These are phyloP conservation scores for Tursiops truncatus DNA, from an alignment of 2,113 vertebrate species.

Conservation along the genomic window DNA sequence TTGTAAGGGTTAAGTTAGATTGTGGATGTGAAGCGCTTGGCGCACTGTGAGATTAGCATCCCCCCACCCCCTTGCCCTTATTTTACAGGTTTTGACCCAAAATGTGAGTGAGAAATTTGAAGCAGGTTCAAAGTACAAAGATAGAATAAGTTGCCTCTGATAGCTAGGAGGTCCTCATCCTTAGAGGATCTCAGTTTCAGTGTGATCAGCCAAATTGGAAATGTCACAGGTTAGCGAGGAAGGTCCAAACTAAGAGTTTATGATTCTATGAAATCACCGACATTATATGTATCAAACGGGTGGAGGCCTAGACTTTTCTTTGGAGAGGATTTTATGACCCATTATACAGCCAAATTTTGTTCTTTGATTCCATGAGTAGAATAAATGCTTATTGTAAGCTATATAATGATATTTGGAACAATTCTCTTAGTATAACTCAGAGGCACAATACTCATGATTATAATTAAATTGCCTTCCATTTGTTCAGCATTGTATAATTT, in stretches of 20 bases:
- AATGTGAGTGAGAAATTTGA: neutral
- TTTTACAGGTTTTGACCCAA: neutral
- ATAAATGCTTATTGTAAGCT: neutral
- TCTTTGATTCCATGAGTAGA: neutral
- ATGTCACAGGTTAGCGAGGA: neutral
- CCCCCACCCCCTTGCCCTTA: neutral
- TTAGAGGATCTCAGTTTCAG: neutral
- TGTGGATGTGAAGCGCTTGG: neutral
- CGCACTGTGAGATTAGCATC: neutral
- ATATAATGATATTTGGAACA: neutral
- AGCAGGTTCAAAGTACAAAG: neutral
- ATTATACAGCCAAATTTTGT: neutral
- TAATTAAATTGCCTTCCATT: neutral
- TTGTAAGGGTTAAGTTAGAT: neutral
- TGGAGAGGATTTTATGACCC: conserved; percentile 8
- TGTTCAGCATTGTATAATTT: neutral
- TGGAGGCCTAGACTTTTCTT: neutral
- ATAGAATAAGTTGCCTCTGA: neutral
- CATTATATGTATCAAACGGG: neutral
- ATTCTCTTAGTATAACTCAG: neutral
- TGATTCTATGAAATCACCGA: neutral
- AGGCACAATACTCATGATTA: neutral
- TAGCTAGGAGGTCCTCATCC: neutral
- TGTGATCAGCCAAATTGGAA: neutral
- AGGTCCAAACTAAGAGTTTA: neutral